Base-by-base conservation (phyloP, 1,140 invertebrate species). In the Elymnias hypermnestra region DNA sequence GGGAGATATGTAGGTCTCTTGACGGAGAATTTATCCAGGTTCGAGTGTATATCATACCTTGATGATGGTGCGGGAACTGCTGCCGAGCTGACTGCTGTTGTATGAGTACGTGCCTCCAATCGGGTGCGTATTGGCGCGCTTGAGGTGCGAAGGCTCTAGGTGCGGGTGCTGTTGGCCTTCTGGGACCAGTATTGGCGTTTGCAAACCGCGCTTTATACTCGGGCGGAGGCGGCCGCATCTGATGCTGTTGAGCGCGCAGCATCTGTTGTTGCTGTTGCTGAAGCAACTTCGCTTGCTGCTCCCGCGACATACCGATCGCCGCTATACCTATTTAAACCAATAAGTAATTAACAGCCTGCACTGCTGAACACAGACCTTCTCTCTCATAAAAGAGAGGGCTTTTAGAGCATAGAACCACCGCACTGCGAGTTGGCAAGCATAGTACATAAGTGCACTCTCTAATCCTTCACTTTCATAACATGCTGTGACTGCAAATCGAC, bases 131-230 rank as follows among this genome's bases (percentile, higher is more conserved):
- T 73, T 72, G 88, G 75, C 63, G 87, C 83, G 67, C 56, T 51
- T 74, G 92, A 90, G 75, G 93, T 90, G 72, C 91, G 91, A 26
- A 92, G 89, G 29, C 91, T 89, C 40, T 92, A 89, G 31, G 91
- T 88, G 58, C 90, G 72, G 63, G 83, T 57, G 87, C 82, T 38
- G 45, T 57, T 36, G 70, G 87, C 84, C 45, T 62, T 55, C 58
- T 73, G 86, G 87, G 51, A 12, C 60, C 77, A 66, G 64, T 14
- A 71, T 62, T 72, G 55, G 71, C 60, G 89, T 89, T 88, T 89
- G 90, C 84, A 91, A 89, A 75, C 83, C 90, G 63, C 86, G 91
- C 88, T 82, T 93, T 94, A 75, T 94, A 93, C 69, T 94, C 92
- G 1, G 92, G 92, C 15, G 92, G 92, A 12, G 92, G 92, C 8